Percentiles rank a stretch among this genome's conserved stretches.
phyloP scores from a whole-genome alignment of 2,888 invertebrate species.

The Nomada hirtipes region DNA sequence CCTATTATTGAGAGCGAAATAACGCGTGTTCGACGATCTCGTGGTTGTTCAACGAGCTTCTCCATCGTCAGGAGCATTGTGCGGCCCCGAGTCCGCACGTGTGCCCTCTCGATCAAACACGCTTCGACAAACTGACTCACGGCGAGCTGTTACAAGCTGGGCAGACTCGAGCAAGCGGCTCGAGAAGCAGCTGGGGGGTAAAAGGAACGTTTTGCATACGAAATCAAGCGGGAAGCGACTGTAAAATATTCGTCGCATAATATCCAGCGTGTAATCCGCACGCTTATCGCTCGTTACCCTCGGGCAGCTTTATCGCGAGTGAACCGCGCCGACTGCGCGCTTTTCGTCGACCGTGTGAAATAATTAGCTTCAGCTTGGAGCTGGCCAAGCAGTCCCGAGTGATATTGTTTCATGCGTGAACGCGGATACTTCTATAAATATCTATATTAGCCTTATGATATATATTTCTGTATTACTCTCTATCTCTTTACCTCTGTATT shows the following conservation, averaged over 20 bases:
- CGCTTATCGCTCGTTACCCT: conserved; percentile 48
- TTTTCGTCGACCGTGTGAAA: conserved; percentile 26
- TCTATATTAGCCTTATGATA: too few species aligned
- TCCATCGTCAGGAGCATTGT: conserved; percentile 46
- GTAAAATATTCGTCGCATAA: conserved; percentile 60
- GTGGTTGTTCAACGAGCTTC: conserved; percentile 28
- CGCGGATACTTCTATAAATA: too few species aligned
- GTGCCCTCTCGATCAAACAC: conserved; percentile 64
- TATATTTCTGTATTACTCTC: too few species aligned
- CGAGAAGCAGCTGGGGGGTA: not conserved
- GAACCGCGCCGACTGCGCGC: conserved; percentile 38
- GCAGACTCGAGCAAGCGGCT: conserved; percentile 5
- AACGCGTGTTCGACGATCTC: conserved; percentile 50
- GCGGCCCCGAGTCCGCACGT: conserved; percentile 55
- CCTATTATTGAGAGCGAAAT: conserved; percentile 49
- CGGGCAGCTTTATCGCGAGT: conserved; percentile 37
- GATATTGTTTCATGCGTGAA: too few species aligned
- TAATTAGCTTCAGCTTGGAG: conserved; percentile 23
- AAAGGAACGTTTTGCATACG: conserved; percentile 56
- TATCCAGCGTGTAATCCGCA: conserved; percentile 55
- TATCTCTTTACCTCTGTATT: too few species aligned
- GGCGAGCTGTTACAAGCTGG: not conserved
- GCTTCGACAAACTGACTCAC: conserved; percentile 62
- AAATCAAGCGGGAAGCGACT: conserved; percentile 39
- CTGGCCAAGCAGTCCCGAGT: not conserved